These are phyloP conservation scores for Macrosteles quadrilineatus DNA, from an alignment of 1,140 invertebrate species.

Conservation along the genomic window DNA sequence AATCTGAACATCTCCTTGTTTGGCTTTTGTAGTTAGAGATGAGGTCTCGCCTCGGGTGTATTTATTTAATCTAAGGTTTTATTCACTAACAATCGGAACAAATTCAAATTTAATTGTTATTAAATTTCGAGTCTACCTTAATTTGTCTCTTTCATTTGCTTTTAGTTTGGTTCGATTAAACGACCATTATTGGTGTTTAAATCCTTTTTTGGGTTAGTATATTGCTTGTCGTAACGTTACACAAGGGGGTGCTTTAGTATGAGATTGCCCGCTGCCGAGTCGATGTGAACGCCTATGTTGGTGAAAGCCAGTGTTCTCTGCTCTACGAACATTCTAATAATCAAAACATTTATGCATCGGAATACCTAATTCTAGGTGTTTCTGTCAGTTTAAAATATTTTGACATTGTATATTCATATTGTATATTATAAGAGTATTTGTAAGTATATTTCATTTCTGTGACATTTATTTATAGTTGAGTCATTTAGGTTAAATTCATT, in stretches of 20 bases:
- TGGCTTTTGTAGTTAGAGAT: not conserved
- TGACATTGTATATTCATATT: constrained; percentile 13
- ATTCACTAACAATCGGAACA: too few species aligned
- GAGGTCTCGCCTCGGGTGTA: not conserved
- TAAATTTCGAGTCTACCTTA: too few species aligned
- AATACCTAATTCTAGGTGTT: not conserved
- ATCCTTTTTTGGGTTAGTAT: not conserved
- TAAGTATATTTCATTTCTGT: constrained; percentile 4
- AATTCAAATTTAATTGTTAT: too few species aligned
- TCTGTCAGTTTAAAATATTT: not conserved
- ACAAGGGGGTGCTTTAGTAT: not conserved
- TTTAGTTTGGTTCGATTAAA: not conserved
- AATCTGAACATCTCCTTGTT: not conserved
- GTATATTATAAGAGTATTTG: not conserved
- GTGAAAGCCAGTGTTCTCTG: not conserved
- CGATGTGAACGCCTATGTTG: not conserved
- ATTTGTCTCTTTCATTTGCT: not conserved
- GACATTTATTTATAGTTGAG: not conserved
- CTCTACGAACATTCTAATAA: constrained; percentile 6
- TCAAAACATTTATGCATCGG: constrained; percentile 5
- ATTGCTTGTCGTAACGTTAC: not conserved
- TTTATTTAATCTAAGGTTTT: too few species aligned
- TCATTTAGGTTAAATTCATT: not conserved
- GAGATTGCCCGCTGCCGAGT: not conserved
- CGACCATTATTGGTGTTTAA: not conserved